These are phyloP conservation scores for Alectura lathami DNA, from an alignment of 2,113 vertebrate genomes.

Conservation along the genomic window DNA sequence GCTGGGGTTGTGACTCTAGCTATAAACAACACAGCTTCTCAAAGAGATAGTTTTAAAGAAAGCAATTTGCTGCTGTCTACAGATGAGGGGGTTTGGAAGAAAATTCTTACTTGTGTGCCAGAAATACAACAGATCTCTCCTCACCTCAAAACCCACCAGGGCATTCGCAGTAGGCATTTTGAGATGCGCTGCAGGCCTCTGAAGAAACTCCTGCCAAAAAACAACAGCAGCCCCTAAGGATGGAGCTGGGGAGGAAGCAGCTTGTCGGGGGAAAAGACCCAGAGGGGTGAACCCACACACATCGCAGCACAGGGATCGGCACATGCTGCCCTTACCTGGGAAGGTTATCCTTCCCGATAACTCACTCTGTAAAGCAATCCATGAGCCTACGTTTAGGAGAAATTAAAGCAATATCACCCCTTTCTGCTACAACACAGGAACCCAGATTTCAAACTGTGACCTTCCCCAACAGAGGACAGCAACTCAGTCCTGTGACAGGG, in stretches of 20 bases:
- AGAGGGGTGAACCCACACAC: background rate
- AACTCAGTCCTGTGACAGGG: background rate
- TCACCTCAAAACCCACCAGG: background rate
- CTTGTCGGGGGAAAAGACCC: background rate
- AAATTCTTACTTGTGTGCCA: background rate
- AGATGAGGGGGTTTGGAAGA: background rate
- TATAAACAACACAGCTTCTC: background rate
- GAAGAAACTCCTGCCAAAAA: background rate
- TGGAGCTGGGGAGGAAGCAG: background rate
- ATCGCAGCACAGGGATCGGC: background rate
- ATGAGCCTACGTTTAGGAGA: background rate
- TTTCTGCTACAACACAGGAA: background rate
- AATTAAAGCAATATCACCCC: background rate
- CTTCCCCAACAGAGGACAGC: background rate
- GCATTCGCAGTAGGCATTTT: background rate
- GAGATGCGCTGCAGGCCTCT: accelerated
- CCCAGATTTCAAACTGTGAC: background rate
- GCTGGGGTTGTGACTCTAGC: background rate
- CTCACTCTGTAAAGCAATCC: background rate
- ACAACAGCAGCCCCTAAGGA: background rate
- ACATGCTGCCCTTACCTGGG: background rate
- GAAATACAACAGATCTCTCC: background rate
- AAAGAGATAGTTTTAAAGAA: background rate
- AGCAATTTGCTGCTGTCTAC: background rate
- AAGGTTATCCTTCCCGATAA: background rate